Conservation (phyloP, 2,797 vertebrate genomes). For the Coregonus ussuriensis region DNA sequence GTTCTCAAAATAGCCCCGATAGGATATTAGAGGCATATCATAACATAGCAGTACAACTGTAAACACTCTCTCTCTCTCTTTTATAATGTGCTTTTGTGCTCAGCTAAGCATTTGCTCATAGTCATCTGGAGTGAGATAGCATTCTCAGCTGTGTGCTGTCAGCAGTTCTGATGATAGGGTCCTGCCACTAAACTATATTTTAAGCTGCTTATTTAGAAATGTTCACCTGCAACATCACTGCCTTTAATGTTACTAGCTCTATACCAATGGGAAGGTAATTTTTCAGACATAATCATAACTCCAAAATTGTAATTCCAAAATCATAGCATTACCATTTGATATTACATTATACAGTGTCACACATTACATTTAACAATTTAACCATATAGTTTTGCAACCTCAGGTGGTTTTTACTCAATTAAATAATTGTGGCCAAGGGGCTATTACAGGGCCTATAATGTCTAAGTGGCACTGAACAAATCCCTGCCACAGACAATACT, state of each 20-base stretch:
- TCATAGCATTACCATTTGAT: neutral
- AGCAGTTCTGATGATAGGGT: neutral
- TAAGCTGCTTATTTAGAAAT: neutral
- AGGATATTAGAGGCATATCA: neutral
- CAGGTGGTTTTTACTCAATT: neutral
- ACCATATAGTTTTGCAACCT: conserved; percentile 9
- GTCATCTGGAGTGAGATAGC: no score
- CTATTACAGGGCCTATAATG: neutral
- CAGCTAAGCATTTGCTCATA: no score
- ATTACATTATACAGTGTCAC: neutral
- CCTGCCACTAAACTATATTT: no score
- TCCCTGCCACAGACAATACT: neutral
- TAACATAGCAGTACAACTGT: conserved; percentile 41
- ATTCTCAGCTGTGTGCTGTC: no score
- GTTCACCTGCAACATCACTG: no score
- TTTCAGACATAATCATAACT: neutral
- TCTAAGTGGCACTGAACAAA: neutral
- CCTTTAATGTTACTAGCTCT: neutral
- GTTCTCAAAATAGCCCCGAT: conserved; percentile 49
- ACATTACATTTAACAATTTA: neutral
- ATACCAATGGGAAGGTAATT: neutral
- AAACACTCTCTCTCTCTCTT: neutral
- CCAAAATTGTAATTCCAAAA: neutral
- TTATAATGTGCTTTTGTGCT: no score
- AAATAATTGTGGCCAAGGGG: neutral